Conservation (phyloP, 2,113 vertebrate genomes). For the Abramis brama region DNA sequence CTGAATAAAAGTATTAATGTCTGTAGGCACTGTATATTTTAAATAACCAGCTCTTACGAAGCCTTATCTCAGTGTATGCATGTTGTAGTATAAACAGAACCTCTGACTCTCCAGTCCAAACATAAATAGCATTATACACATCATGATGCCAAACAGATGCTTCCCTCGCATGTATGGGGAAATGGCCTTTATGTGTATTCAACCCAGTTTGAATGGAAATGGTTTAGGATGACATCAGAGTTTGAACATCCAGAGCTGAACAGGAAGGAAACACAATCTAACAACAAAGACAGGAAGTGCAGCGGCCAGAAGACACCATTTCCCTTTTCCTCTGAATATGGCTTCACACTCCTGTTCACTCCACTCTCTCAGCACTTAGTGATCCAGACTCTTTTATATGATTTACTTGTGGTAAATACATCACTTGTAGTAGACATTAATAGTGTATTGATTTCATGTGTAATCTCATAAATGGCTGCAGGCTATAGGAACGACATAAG, state of each 20-base stretch:
- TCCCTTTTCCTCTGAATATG: constrained; percentile 43
- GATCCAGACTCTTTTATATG: constrained; percentile 2
- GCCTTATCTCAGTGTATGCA: background rate
- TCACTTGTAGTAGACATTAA: constrained; percentile 17
- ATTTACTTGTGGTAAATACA: constrained; percentile 12
- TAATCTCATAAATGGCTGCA: background rate
- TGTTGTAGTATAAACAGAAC: background rate
- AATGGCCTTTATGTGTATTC: background rate
- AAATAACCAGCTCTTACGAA: background rate
- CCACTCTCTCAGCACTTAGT: background rate
- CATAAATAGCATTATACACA: constrained; percentile 3
- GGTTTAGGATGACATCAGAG: constrained; percentile 47
- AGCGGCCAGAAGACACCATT: constrained; percentile 16
- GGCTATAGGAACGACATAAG: background rate
- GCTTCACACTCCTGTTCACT: constrained; percentile 1
- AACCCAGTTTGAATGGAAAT: constrained; percentile 29
- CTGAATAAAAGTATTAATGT: background rate
- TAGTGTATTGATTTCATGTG: constrained; percentile 1
- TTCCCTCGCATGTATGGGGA: background rate
- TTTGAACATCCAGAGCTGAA: background rate
- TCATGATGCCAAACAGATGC: constrained; percentile 27
- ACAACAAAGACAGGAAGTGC: constrained; percentile 76
- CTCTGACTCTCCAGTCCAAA: background rate
- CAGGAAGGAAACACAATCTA: constrained; percentile 66
- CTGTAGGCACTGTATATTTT: background rate